Conservation (phyloP, 2,113 vertebrate species). For the Pollachius pollachius region DNA sequence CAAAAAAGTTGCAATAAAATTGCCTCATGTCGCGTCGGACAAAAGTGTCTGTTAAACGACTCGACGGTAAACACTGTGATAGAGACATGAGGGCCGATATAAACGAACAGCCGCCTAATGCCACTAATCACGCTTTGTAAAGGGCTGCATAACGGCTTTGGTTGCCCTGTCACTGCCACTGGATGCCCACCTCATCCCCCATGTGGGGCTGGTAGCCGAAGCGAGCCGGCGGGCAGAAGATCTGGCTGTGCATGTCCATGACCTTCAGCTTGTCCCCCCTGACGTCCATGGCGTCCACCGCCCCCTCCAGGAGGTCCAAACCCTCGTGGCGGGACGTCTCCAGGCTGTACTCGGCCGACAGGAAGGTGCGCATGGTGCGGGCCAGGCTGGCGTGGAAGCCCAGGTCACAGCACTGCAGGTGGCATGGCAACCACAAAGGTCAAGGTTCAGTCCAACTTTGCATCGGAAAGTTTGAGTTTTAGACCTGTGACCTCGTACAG, state of each 20-base stretch:
- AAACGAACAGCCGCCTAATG: background rate
- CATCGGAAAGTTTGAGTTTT: background rate
- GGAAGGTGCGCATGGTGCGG: conserved; percentile 92
- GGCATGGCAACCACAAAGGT: background rate
- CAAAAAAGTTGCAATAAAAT: no score
- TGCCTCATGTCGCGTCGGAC: no score
- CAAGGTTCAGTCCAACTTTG: no score
- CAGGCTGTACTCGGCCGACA: conserved; percentile 96
- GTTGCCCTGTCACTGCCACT: no score
- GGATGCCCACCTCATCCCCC: conserved; percentile 87
- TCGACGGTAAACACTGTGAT: no score
- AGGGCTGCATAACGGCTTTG: no score
- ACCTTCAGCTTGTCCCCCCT: conserved; percentile 94
- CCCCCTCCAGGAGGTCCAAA: conserved; percentile 88
- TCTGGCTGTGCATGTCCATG: conserved; percentile 96
- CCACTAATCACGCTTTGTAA: background rate
- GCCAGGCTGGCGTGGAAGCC: conserved; percentile 95
- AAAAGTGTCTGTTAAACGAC: no score
- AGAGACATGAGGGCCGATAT: background rate
- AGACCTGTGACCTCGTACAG: background rate
- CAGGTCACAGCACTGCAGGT: conserved; percentile 88
- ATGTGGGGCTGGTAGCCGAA: conserved; percentile 98
- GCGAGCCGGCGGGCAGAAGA: conserved; percentile 95
- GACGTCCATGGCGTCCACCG: conserved; percentile 90
- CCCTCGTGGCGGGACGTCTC: conserved; percentile 96